Percentiles rank a stretch among this genome's conserved stretches.
These are phyloP conservation scores for Thumatha senex DNA, from an alignment of 2,888 invertebrate species.

Conservation along the genomic window DNA sequence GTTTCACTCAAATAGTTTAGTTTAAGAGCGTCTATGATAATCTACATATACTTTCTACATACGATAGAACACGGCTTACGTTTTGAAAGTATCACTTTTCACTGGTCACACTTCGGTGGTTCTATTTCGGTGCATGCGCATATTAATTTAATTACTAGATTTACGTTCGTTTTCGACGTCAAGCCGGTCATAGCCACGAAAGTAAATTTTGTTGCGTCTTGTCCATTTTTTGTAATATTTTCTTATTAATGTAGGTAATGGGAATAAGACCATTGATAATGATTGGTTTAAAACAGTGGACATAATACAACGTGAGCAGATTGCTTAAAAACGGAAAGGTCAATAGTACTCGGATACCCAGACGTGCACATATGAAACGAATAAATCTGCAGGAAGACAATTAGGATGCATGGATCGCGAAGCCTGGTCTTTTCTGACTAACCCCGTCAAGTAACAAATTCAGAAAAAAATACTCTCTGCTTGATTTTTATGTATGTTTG, in stretches of 20 bases:
- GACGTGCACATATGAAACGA: too few relatives aligned
- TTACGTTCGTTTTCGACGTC: slow-evolving; percentile 19
- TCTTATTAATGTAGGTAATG: not conserved
- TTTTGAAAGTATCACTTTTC: slow-evolving; percentile 66
- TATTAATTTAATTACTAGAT: slow-evolving; percentile 10
- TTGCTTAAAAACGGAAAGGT: too few relatives aligned
- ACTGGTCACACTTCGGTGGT: slow-evolving; percentile 56
- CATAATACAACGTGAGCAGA: too few relatives aligned
- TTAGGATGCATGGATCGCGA: too few relatives aligned
- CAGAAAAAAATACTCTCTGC: too few relatives aligned
- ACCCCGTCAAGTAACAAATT: too few relatives aligned
- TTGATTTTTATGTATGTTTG: too few relatives aligned
- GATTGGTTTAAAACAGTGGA: too few relatives aligned
- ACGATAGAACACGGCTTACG: slow-evolving; percentile 43
- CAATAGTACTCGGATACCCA: too few relatives aligned
- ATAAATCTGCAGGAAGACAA: too few relatives aligned
- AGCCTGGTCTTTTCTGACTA: too few relatives aligned
- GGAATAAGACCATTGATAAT: too few relatives aligned
- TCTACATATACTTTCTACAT: slow-evolving; percentile 16
- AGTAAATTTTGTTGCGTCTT: slow-evolving; percentile 19
- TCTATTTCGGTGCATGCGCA: slow-evolving; percentile 38
- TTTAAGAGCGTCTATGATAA: slow-evolving; percentile 1
- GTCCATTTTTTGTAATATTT: not conserved
- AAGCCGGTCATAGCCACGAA: slow-evolving; percentile 32
- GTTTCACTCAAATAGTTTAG: not conserved